Evolutionary conservation across 2,113 vertebrate species (phyloP), one percentile per base, ranked within the genome.

Genomic region (Camelus dromedarius): DNA sequence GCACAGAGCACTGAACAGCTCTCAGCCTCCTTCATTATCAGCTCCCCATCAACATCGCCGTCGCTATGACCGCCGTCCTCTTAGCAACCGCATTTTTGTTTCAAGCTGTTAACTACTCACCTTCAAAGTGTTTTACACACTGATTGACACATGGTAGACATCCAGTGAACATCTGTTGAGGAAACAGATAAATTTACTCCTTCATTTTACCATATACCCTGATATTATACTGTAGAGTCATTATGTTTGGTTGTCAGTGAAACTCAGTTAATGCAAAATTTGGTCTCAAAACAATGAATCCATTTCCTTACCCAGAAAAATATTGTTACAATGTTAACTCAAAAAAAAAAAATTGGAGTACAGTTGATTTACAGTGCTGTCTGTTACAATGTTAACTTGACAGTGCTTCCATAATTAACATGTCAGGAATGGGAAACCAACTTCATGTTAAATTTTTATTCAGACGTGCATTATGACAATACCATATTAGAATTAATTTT

Each of bases 21-120:
- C 7, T 8, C 11, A 14, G 24, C 32, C 22, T 18, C 10, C 30
- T 6, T 20, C 38, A 11, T 7, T 1, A 5, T 5, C 6, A 0
- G 0, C 2, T 3, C 32, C 14, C 1, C 60, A 30, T 2, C 1
- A 19, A 1, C 26, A 38, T 7, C 8, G 18, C n/a, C 48, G 7
- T 30, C 1, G 0, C 2, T 0, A 0, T 2, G 15, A 9, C 22
- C 32, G 32, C 30, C 89, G 86, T 46, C 28, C 48, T 75, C 30
- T 4, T 4, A 12, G 48, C n/a, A 32, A 18, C 15, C 24, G 2
- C 6, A 0, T 30, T 50, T 80, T 18, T 18, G 14, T n/a, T 52
- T 64, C 28, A 24, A 35, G 38, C 19, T 48, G 22, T 30, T 69
- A 24, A 26, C 48, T 30, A 8, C 26, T 54, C 4, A 5, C 14